Percentiles rank a stretch among this genome's conserved stretches.
phyloP scores from a whole-genome alignment of 2,888 invertebrate genomes.

The Barypeithes pellucidus region DNA sequence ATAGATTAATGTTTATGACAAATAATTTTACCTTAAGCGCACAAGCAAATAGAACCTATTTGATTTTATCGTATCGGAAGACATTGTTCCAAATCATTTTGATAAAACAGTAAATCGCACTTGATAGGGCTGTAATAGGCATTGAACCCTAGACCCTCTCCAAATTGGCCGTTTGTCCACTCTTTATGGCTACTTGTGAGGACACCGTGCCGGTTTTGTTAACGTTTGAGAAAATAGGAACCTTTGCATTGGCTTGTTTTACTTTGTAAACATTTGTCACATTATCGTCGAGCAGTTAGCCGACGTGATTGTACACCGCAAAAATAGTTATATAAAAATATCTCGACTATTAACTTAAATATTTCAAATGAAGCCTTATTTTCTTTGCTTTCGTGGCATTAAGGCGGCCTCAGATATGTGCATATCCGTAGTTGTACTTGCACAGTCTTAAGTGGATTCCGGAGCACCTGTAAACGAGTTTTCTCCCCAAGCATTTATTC shows the following conservation, averaged over 20 bases:
- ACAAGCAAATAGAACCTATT: background rate
- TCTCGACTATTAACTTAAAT: too few species aligned
- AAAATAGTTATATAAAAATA: too few species aligned
- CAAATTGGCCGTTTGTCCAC: conserved; percentile 24
- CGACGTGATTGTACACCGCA: too few species aligned
- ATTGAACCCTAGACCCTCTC: conserved; percentile 21
- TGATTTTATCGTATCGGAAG: conserved; percentile 15
- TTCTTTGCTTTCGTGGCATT: too few species aligned
- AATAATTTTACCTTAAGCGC: background rate
- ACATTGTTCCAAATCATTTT: conserved; percentile 20
- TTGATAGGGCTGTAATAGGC: conserved; percentile 25
- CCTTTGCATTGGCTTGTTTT: conserved; percentile 4
- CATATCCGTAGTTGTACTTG: too few species aligned
- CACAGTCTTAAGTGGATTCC: too few species aligned
- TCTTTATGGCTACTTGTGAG: conserved; percentile 22
- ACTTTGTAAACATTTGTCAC: conserved; percentile 6
- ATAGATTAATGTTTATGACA: background rate
- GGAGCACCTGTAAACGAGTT: too few species aligned
- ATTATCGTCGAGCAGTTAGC: background rate
- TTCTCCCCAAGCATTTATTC: too few species aligned
- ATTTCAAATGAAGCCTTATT: too few species aligned
- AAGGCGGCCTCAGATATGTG: too few species aligned
- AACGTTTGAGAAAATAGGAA: conserved; percentile 6
- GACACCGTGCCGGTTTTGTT: conserved; percentile 20
- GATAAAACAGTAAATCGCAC: conserved; percentile 22